These are phyloP conservation scores for Calypte anna DNA, from an alignment of 2,113 vertebrate genomes.

Conservation along the genomic window DNA sequence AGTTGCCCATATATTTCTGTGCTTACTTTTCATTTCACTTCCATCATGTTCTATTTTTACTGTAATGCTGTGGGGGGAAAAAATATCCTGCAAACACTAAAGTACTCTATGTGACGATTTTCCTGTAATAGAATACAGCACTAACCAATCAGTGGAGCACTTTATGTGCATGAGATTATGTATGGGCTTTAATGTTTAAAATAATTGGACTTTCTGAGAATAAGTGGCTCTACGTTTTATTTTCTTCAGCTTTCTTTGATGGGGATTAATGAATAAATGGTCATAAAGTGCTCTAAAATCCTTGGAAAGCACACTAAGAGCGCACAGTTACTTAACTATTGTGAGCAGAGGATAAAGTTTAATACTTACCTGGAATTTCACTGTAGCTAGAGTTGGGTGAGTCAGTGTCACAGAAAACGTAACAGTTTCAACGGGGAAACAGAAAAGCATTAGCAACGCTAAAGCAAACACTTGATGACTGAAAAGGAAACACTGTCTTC, in stretches of 20 bases:
- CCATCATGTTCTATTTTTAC: background rate
- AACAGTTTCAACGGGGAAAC: background rate
- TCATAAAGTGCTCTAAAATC: constrained; percentile 19
- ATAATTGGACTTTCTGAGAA: background rate
- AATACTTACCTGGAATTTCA: constrained; percentile 10
- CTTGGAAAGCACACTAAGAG: constrained; percentile 6
- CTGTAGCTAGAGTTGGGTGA: background rate
- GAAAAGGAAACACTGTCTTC: background rate
- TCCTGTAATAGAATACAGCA: background rate
- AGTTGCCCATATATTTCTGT: accelerated
- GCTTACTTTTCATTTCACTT: background rate
- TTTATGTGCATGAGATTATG: background rate
- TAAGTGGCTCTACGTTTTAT: background rate
- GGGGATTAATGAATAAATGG: constrained; percentile 46
- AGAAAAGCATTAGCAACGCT: background rate
- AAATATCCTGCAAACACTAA: background rate
- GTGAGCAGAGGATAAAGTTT: constrained; percentile 23
- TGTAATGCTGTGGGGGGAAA: background rate
- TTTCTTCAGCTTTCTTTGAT: constrained; percentile 3
- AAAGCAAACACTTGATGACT: background rate
- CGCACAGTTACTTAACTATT: background rate
- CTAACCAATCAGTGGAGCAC: background rate
- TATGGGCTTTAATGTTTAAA: background rate
- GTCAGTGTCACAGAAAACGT: constrained; percentile 19
- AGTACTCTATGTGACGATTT: background rate